Base-by-base conservation (phyloP, 2,888 invertebrate species). In the Volucella inanis region DNA sequence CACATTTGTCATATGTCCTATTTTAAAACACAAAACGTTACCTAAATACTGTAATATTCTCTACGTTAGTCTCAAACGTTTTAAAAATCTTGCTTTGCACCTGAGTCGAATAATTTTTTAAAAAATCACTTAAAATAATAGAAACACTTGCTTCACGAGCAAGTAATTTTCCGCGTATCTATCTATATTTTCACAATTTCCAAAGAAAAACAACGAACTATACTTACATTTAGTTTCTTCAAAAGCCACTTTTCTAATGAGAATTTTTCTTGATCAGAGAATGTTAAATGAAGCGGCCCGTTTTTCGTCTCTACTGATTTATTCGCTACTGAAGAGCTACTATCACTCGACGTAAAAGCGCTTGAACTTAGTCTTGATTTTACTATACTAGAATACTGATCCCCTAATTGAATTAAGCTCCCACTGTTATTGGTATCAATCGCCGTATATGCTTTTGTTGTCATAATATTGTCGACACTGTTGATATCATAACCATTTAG, bases 401-500 rank as follows among this genome's bases (percentile, higher is more conserved):
- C 75, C 38, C 12, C 55, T 72, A 72, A 76, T 85, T 76, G 55
- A 85, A 85, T 76, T 76, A 80, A 50, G 47, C 52, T 79, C 54
- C 38, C 43, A 52, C 70, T 75, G 22, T 18, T 49, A 68, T 79
- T 75, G 31, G 70, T 54, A 59, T 70, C 79, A 70, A 61, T 70
- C 50, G 54, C 41, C 47, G 70, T 54, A 57, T 75, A 41, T 41
- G 41, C 22, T 6, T 31, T 52, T 11, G 65, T 45, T 57, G 64
- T 49, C 47, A 57, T 41, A n/a, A 49, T 43, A 49, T 31, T 49
- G 31, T 57, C 67, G 12, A 2, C 38, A 31, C 38, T 31, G 38
- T 45, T 55, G 62, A 57, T 50, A 15, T 18, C 74, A 61, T 39
- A 39, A 41, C 54, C 59, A 11, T 11, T 78, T 41, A 74, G 18